These are phyloP conservation scores for Onychomys leucogaster DNA, from an alignment of 2,797 vertebrate genomes.

Conservation along the genomic window DNA sequence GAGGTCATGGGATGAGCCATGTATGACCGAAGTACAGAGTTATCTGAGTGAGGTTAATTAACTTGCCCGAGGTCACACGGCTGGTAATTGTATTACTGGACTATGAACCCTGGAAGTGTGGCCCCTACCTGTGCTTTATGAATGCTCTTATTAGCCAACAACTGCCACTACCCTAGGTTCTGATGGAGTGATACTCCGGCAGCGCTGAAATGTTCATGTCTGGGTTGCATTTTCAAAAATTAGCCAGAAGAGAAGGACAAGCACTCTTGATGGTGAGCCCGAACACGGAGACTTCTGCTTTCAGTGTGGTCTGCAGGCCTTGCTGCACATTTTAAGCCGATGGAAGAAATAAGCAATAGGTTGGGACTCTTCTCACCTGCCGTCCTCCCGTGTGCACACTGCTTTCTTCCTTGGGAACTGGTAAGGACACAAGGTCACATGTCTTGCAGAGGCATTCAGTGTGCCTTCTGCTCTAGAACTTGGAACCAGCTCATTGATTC, in stretches of 20 bases:
- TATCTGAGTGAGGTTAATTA: conserved; percentile 50
- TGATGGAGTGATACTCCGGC: background rate
- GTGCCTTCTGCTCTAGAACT: background rate
- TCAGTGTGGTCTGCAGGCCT: background rate
- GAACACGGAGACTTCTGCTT: background rate
- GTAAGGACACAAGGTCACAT: background rate
- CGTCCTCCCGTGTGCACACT: accelerated
- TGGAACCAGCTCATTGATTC: conserved; percentile 69
- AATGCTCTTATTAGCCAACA: background rate
- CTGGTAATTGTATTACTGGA: conserved; percentile 23
- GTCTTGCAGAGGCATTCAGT: background rate
- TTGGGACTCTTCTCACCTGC: background rate
- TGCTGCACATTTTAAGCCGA: background rate
- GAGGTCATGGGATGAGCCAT: background rate
- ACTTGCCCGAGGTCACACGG: conserved; percentile 47
- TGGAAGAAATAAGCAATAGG: background rate
- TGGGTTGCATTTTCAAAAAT: background rate
- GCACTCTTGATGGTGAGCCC: background rate
- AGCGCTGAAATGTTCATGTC: background rate
- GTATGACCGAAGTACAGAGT: background rate
- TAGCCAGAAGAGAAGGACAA: background rate
- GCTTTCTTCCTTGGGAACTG: background rate
- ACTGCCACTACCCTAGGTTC: background rate
- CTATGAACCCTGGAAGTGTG: background rate
- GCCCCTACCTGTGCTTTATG: background rate